Base-by-base conservation (phyloP, 2,113 vertebrate genomes). In the Rhodinocichla rosea region DNA sequence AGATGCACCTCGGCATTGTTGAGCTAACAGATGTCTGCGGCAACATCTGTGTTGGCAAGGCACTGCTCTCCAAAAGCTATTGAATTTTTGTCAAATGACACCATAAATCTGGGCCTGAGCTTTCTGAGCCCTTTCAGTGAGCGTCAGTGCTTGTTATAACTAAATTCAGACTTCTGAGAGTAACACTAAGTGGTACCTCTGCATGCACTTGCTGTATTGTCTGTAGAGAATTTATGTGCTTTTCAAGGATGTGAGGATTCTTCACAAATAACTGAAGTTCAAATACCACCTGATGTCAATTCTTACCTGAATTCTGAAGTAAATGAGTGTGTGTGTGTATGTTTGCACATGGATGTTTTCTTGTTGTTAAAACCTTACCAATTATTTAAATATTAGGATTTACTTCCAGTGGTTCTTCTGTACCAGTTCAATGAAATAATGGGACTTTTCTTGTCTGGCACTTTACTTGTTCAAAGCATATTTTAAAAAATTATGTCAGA, bases 11-110 rank as follows among this genome's bases (percentile, higher is more conserved):
- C 56, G 18, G 59, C 60, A 30, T 90, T 97, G 75, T 88, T 93
- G 45, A 87, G 91, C 65, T 89, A 81, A 83, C 90, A 93, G 93
- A 91, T 94, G 79, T 94, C 76, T 95, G 85, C 22, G 44, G 85
- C 83, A 94, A 52, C 79, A 44, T 93, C 84, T 95, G 76, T 2
- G 1, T 90, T 87, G 62, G 68, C 64, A n/a, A 92, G 79, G 56
- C 68, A 13, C 37, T 78, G 60, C 44, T 89, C 35, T 92, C 75
- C 20, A 69, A 87, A 93, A 92, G 42, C 49, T 37, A 18, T 67
- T 4, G 2, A 59, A 32, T 60, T 86, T 67, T 80, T 93, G 64
- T 94, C 83, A 88, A 64, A 64, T n/a, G 27, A n/a, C 59, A n/a
- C 50, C 67, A 27, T 68, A 91, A 85, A 90, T 83, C 88, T 65